Conservation (phyloP, 2,113 vertebrate genomes). For the Phylloscopus trochiloides region DNA sequence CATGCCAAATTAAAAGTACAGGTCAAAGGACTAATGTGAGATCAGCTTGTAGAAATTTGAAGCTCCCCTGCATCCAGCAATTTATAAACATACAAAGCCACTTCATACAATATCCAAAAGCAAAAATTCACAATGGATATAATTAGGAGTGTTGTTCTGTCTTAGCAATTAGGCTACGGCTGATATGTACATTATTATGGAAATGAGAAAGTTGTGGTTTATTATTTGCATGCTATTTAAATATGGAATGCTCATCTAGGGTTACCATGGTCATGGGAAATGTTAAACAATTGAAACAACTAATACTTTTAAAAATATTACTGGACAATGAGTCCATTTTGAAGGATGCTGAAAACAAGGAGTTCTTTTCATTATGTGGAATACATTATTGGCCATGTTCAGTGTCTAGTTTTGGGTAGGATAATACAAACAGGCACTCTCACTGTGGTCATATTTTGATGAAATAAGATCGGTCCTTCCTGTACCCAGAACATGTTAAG, state of each 20-base stretch:
- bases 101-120: neutral
- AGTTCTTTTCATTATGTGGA: neutral
- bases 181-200: neutral
- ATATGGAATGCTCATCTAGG: neutral
- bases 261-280: neutral
- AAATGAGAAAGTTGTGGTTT: neutral
- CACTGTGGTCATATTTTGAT: neutral
- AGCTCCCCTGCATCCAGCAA: slow-evolving; percentile 17
- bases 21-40: slow-evolving; percentile 69
- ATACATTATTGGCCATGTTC: neutral
- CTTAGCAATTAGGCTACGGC: slow-evolving; percentile 2
- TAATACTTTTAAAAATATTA: neutral
- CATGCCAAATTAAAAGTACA: slow-evolving; percentile 74
- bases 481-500: neutral
- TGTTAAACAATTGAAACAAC: neutral
- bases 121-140: slow-evolving; percentile 15
- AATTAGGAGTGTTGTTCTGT: slow-evolving; percentile 42
- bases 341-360: neutral
- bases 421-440: neutral
- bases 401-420: neutral
- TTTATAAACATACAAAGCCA: slow-evolving; percentile 7
- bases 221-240: neutral
- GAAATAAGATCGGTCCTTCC: neutral
- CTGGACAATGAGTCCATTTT: neutral
- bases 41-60: slow-evolving; percentile 61